Base-by-base conservation (phyloP, 2,888 invertebrate genomes). In the Galerucella pusilla region DNA sequence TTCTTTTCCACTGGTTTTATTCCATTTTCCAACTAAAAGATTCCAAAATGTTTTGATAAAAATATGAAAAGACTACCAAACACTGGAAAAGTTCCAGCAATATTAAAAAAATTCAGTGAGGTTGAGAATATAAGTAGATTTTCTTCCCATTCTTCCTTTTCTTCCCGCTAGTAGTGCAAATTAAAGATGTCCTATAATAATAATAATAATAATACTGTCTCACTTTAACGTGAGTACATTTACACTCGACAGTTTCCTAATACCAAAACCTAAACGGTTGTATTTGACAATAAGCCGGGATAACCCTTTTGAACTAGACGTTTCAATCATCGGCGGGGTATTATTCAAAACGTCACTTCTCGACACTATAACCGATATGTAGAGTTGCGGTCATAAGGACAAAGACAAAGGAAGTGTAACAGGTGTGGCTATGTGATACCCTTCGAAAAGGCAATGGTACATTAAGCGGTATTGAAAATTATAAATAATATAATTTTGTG, bases 361-460 rank as follows among this genome's bases (percentile, higher is more conserved):
- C 75, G 75, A 73, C 78, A 78, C 74, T 74, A 77, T 77, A 77
- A 78, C 78, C 78, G 76, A 77, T 78, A 78, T 77, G 74, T 60
- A 72, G 66, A 66, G 6, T 46, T 65, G 64, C 28, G 42, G 60
- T 49, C 59, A 66, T 57, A 57, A 35, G 57, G 67, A 67, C 63
- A 46, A 70, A 66, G 77, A 73, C 77, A 76, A 73, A 75, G 74
- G 45, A 35, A 74, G 73, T 74, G 77, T 75, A 78, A 78, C 78
- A 78, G 78, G 78, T 77, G 78, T 67, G 67, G 46, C 66, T 70
- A 64, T 45, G 74, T 60, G 9, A 60, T 35, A 35, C 49, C 11
- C 49, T 65, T 25, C 16, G 12, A 45, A 71, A 71, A 42, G 42
- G 59, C 20, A 4, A 25, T 65, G 46, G 10, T 10, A 20, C n/a